Conservation (phyloP, 2,797 vertebrate species). For the Erethizon dorsatum region DNA sequence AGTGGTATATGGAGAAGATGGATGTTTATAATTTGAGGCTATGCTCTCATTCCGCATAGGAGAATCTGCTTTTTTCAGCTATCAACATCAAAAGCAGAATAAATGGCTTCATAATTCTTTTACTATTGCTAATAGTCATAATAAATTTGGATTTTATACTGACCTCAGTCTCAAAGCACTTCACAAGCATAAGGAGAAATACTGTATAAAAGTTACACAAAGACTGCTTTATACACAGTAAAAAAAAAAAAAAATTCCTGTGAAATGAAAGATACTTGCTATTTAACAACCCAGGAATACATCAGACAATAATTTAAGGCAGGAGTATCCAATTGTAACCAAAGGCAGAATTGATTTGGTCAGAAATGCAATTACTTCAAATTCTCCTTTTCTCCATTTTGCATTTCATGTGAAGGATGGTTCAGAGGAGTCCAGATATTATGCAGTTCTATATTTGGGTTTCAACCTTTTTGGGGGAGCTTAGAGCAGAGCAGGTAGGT, state of each 20-base stretch:
- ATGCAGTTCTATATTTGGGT: background rate
- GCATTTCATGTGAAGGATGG: background rate
- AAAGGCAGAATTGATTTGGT: constrained; percentile 58
- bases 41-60: background rate
- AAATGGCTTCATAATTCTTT: constrained; percentile 73
- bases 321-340: constrained; percentile 29
- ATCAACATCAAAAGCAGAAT: constrained; percentile 65
- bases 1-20: background rate
- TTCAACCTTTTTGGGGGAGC: background rate
- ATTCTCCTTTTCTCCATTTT: background rate
- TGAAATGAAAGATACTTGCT: constrained; percentile 66
- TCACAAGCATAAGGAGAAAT: constrained; percentile 71
- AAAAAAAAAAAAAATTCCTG: constrained; percentile 70
- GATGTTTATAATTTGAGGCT: constrained; percentile 34
- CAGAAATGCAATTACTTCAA: constrained; percentile 42
- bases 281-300: constrained; percentile 57
- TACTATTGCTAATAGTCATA: constrained; percentile 60
- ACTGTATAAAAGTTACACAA: constrained; percentile 60
- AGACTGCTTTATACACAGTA: constrained; percentile 60
- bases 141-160: constrained; percentile 77
- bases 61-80: background rate
- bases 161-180: constrained; percentile 70
- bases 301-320: constrained; percentile 23
- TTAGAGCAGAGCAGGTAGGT: background rate
- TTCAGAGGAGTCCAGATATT: constrained; percentile 3